Evolutionary conservation across 2,888 invertebrate species (phyloP).

Genomic region (Mantis religiosa): DNA sequence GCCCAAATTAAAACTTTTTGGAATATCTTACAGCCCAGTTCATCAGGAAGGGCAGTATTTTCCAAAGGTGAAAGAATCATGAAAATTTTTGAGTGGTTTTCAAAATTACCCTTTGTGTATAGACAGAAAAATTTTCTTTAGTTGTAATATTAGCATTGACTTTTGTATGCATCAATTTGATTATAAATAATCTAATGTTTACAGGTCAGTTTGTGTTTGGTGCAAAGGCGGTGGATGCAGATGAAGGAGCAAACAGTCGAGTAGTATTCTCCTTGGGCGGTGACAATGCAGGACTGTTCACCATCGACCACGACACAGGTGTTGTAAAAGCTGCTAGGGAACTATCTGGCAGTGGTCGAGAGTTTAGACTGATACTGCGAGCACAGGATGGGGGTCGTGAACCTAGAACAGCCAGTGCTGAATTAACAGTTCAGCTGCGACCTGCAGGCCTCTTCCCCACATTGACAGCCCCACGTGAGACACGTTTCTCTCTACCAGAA

Average conservation of each 20-base stretch:
- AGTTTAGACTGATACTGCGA: conserved; percentile 16
- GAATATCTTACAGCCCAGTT: no score
- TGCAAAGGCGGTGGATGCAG: conserved; percentile 79
- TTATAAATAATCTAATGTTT: no score
- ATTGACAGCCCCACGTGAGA: conserved; percentile 60
- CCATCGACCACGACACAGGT: conserved; percentile 75
- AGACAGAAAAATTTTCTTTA: no score
- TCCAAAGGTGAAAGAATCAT: no score
- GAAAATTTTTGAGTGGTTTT: no score
- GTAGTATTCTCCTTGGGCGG: conserved; percentile 76
- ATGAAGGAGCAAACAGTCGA: conserved; percentile 75
- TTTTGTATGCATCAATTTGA: no score
- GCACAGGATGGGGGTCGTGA: conserved; percentile 67
- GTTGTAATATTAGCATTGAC: no score
- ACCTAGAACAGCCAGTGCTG: conserved; percentile 67
- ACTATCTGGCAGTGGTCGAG: conserved; percentile 45
- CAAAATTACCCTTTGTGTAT: no score
- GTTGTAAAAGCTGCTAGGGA: conserved; percentile 77
- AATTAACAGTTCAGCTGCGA: conserved; percentile 71
- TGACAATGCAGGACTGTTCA: conserved; percentile 71
- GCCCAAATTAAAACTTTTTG: no score
- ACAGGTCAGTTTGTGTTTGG: conserved; percentile 80
- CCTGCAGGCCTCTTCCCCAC: conserved; percentile 75
- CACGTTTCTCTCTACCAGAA: conserved; percentile 72
- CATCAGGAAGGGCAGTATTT: no score